Conservation (phyloP, 1,140 invertebrate species). For the Bombus sylvicola region DNA sequence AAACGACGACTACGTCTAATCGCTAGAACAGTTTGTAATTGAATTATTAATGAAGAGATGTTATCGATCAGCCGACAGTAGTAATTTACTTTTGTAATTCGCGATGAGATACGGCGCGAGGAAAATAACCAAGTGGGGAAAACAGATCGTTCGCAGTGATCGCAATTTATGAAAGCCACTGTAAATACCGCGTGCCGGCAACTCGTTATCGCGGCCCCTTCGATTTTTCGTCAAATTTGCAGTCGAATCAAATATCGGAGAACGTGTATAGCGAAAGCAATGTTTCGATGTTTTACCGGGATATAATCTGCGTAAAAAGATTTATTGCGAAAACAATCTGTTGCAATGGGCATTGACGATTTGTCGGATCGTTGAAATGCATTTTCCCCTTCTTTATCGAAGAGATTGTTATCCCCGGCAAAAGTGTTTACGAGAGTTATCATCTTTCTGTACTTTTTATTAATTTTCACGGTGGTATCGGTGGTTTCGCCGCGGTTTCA, state of each 20-base stretch:
- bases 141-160: background rate
- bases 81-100: slow-evolving; percentile 33
- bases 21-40: background rate
- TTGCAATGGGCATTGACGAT: background rate
- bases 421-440: background rate
- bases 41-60: slow-evolving; percentile 8
- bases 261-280: background rate
- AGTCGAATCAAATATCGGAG: background rate
- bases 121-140: background rate
- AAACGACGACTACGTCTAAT: slow-evolving; percentile 1
- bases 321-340: background rate
- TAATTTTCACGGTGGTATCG: background rate
- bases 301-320: background rate
- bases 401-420: background rate
- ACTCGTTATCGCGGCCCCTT: slow-evolving; percentile 1
- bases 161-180: background rate
- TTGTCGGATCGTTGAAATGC: background rate
- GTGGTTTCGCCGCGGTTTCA: background rate
- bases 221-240: background rate
- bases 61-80: slow-evolving; percentile 1
- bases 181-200: background rate
- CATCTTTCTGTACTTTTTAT: background rate
- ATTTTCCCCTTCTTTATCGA: background rate
- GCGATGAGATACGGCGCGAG: background rate
- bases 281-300: background rate